Evolutionary conservation across 2,797 vertebrate species (phyloP).

Genomic region (Myiotriccus ornatus): DNA sequence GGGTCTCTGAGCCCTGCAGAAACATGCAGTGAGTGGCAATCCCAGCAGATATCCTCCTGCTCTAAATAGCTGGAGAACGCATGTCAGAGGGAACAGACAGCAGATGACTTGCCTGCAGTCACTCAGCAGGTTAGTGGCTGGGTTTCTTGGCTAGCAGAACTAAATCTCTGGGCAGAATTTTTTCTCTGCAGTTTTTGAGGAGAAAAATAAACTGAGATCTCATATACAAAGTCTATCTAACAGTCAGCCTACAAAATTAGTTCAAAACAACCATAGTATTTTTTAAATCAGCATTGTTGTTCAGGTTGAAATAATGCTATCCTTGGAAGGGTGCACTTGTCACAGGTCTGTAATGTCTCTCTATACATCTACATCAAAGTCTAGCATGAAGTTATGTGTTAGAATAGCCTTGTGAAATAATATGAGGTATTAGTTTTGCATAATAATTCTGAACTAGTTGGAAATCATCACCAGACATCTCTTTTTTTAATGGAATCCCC

Average conservation of each 20-base stretch:
- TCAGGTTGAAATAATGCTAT: neutral
- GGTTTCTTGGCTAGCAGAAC: neutral
- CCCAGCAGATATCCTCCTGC: neutral
- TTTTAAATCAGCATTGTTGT: neutral
- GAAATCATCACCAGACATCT: neutral
- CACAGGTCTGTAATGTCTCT: neutral
- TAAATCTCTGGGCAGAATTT: neutral
- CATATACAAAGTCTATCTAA: neutral
- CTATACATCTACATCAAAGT: neutral
- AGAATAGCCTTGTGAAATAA: neutral
- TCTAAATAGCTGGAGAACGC: neutral
- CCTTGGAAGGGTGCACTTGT: neutral
- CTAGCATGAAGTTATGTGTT: neutral
- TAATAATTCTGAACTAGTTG: neutral
- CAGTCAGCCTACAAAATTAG: neutral
- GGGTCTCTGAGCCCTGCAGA: neutral
- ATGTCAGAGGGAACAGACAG: neutral
- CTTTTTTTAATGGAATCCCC: neutral
- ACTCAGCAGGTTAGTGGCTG: slow-evolving; percentile 1
- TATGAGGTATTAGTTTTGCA: neutral
- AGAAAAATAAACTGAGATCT: neutral
- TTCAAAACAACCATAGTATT: neutral
- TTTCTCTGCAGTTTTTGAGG: neutral
- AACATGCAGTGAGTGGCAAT: neutral
- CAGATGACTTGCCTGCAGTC: slow-evolving; percentile 34